A percentile compares a stretch with the other conserved stretches of the same genome.
Evolutionary conservation across 1,140 invertebrate species (phyloP).

Genomic region (Acyrthosiphon pisum): DNA sequence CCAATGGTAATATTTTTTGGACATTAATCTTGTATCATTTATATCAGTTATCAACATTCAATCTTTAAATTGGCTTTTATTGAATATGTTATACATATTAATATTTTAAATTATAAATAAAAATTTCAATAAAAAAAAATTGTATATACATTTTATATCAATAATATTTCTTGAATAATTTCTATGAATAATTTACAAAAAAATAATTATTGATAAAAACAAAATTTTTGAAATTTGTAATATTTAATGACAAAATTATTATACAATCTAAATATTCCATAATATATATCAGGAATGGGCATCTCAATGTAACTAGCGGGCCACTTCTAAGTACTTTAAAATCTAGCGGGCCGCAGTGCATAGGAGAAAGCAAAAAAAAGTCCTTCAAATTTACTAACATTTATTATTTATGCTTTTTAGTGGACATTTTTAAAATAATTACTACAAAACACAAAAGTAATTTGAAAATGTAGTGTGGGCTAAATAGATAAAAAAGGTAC

Average conservation of each 20-base stretch:
- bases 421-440: too few species aligned
- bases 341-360: too few species aligned
- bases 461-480: too few species aligned
- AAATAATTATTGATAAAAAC: conserved; percentile 3
- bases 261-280: background rate
- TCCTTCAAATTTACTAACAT: too few species aligned
- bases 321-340: too few species aligned
- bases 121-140: background rate
- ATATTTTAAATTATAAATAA: conserved; percentile 21
- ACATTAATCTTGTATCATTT: background rate
- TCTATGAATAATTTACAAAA: conserved; percentile 4
- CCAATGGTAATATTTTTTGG: background rate
- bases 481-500: too few species aligned
- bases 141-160: background rate
- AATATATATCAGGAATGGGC: too few species aligned
- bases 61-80: background rate
- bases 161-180: conserved; percentile 9
- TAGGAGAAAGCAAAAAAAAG: too few species aligned
- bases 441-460: too few species aligned
- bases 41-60: background rate
- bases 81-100: background rate
- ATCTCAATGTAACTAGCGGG: too few species aligned
- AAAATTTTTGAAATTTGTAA: background rate
- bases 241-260: conserved; percentile 34
- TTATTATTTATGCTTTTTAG: too few species aligned